A percentile compares a stretch with the other conserved stretches of the same genome.
phyloP scores from a whole-genome alignment of 1,140 invertebrate species.

The Aphaenogaster floridana region DNA sequence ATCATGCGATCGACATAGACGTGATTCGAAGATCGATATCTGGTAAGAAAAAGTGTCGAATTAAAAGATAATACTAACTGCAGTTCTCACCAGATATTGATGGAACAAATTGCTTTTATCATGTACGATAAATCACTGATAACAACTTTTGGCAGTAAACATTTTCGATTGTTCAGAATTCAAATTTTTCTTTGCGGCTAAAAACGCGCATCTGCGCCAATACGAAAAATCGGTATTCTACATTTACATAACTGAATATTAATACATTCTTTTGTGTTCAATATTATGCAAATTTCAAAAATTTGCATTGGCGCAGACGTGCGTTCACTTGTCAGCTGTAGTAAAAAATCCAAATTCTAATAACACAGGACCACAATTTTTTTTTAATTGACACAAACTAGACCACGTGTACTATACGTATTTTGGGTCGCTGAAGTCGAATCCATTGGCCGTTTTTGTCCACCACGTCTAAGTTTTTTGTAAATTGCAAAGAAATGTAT shows the following conservation, averaged over 20 bases:
- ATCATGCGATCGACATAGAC: slow-evolving; percentile 12
- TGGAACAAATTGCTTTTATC: neutral
- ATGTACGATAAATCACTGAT: neutral
- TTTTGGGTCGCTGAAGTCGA: too few relatives aligned
- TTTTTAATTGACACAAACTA: too few relatives aligned
- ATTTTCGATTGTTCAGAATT: slow-evolving; percentile 8
- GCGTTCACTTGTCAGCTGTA: slow-evolving; percentile 19
- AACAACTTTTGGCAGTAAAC: neutral
- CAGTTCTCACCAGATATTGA: slow-evolving; percentile 57
- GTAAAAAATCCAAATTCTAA: neutral
- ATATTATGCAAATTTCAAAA: slow-evolving; percentile 25
- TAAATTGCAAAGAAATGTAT: too few relatives aligned
- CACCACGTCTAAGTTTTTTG: too few relatives aligned
- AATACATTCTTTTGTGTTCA: slow-evolving; percentile 18
- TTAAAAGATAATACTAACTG: slow-evolving; percentile 49
- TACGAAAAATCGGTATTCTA: neutral
- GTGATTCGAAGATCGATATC: slow-evolving; percentile 23
- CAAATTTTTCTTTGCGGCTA: neutral
- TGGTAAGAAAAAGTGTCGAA: slow-evolving; percentile 34
- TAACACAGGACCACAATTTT: too few relatives aligned
- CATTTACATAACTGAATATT: slow-evolving; percentile 38
- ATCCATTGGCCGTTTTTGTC: too few relatives aligned
- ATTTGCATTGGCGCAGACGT: slow-evolving; percentile 25
- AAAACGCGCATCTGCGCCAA: slow-evolving; percentile 5
- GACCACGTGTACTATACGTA: too few relatives aligned